These are phyloP conservation scores for Rapana venosa DNA, from an alignment of 2,888 invertebrate species.

Conservation along the genomic window DNA sequence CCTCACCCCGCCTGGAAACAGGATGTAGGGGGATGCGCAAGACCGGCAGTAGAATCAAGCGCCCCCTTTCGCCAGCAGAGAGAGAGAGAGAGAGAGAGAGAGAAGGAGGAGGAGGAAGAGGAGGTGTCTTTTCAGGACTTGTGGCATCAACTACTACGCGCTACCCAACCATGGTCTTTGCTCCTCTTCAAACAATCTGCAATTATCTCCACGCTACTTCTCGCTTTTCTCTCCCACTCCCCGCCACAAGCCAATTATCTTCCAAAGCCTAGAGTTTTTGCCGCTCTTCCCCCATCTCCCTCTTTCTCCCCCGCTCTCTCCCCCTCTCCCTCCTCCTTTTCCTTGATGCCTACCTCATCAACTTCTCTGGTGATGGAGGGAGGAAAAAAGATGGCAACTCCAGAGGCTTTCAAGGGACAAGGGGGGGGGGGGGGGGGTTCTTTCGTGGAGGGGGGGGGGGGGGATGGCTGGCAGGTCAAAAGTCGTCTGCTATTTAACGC, in stretches of 20 bases:
- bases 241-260: slow-evolving; percentile 9
- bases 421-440: background rate
- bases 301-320: background rate
- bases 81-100: background rate
- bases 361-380: background rate
- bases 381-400: background rate
- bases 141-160: background rate
- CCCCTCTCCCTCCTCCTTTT: background rate
- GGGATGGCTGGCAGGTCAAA: slow-evolving; percentile 15
- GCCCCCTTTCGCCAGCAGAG: background rate
- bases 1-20: background rate
- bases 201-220: slow-evolving; percentile 32
- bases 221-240: slow-evolving; percentile 5
- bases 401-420: background rate
- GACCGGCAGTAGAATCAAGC: slow-evolving; percentile 32
- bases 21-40: slow-evolving; percentile 25
- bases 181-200: slow-evolving; percentile 31
- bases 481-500: slow-evolving; percentile 36
- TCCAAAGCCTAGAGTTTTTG: background rate
- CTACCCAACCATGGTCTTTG: background rate
- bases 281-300: no score
- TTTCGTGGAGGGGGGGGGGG: background rate
- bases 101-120: background rate
- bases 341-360: slow-evolving; percentile 38
- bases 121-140: background rate